Conservation (phyloP, 2,113 vertebrate species). For the Pao palembangensis region DNA sequence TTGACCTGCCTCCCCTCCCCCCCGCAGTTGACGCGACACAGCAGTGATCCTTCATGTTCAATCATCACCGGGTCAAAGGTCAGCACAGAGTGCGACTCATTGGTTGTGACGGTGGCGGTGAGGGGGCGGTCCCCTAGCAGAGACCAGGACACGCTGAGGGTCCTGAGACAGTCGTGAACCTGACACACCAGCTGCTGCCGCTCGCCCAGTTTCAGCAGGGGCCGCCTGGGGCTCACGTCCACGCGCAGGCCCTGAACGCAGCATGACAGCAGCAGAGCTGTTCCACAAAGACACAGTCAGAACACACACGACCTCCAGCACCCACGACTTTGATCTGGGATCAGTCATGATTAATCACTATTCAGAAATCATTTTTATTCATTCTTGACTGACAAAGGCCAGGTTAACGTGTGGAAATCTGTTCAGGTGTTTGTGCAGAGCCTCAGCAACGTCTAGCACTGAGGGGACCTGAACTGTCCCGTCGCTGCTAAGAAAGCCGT, state of each 20-base stretch:
- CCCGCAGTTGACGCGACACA: conserved; percentile 54
- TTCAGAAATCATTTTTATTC: too few species aligned
- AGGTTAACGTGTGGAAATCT: too few species aligned
- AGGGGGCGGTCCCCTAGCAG: conserved; percentile 57
- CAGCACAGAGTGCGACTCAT: conserved; percentile 15
- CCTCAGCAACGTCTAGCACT: too few species aligned
- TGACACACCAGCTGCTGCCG: conserved; percentile 44
- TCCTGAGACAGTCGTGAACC: conserved; percentile 38
- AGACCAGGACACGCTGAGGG: conserved; percentile 37
- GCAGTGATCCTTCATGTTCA: conserved; percentile 48
- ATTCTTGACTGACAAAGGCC: too few species aligned
- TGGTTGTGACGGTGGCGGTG: background rate
- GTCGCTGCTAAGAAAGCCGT: too few species aligned
- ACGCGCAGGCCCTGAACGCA: conserved; percentile 39
- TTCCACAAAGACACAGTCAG: background rate
- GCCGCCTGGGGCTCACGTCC: conserved; percentile 30
- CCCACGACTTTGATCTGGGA: background rate
- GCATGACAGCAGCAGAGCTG: conserved; percentile 42
- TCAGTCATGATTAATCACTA: too few species aligned
- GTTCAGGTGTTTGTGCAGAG: too few species aligned
- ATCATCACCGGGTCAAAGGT: conserved; percentile 49
- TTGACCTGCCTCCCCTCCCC: background rate
- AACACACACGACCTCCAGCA: background rate
- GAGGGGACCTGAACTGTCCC: too few species aligned
- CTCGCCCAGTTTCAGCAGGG: conserved; percentile 58